Conservation (phyloP, 2,888 invertebrate species). For the Nemurella pictetii region DNA sequence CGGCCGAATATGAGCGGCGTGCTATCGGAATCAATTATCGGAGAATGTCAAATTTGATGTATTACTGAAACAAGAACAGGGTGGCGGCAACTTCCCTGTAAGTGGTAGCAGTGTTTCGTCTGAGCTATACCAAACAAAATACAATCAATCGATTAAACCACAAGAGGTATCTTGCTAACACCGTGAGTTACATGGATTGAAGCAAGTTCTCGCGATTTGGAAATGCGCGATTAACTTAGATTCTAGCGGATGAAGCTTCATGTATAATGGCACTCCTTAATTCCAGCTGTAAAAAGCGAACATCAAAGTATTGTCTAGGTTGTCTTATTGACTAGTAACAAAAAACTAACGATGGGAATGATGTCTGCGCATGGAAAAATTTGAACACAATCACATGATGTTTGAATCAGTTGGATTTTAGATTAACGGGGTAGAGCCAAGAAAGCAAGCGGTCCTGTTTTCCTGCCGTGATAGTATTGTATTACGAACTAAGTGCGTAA, state of each 20-base stretch:
- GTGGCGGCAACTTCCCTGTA: neutral
- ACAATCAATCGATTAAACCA: neutral
- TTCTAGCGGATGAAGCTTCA: no score
- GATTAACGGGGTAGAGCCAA: no score
- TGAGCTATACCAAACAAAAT: neutral
- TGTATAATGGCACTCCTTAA: no score
- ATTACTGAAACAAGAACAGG: conserved; percentile 30
- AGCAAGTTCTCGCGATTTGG: no score
- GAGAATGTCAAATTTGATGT: conserved; percentile 34
- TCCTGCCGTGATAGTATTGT: neutral
- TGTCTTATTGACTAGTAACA: no score
- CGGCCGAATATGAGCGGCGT: neutral
- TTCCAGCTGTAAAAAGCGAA: no score
- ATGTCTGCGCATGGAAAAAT: no score
- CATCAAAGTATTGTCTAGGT: no score
- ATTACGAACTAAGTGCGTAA: neutral
- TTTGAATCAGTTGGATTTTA: no score
- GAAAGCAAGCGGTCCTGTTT: neutral
- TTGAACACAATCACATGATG: no score
- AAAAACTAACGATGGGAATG: no score
- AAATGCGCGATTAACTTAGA: no score
- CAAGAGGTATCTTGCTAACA: neutral
- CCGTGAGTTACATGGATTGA: neutral
- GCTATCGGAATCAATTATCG: conserved; percentile 39
- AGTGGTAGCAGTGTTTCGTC: conserved; percentile 1